Base-by-base conservation (phyloP, 2,113 vertebrate genomes). In the Scytalopus superciliaris region DNA sequence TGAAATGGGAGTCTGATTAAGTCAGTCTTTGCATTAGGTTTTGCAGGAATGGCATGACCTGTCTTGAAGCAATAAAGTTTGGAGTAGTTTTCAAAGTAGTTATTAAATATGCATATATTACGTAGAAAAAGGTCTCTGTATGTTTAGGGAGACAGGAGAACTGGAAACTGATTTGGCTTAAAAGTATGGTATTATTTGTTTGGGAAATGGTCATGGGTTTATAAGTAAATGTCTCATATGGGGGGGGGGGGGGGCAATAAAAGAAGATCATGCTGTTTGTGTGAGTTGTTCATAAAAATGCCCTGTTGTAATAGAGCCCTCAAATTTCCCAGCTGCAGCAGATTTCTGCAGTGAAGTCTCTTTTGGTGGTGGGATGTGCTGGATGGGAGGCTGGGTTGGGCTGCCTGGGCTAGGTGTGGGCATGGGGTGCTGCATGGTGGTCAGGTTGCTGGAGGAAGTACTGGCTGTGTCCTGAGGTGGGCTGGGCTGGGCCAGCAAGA, bases 371-470 rank as follows among this genome's bases (percentile, higher is more conserved):
- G 47, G 37, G 70, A 40, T 0, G 1, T 57, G 47, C 39, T 67
- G 66, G 24, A 2, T 47, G 27, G 47, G 22, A 63, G 42, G 24
- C 24, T 90, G 55, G 31, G 28, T 66, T 33, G 35, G 44, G 40
- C 53, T 87, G 30, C n/a, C 40, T 19, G 21, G 19, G 10, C 4
- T 13, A 4, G 15, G 63, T 37, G 6, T 0, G 0, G 12, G 3
- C 3, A 2, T 9, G 27, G 25, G 37, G 33, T 37, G 52, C 67
- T 76, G 57, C 10, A 14, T 1, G 3, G 35, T 3, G 52, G 4
- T 22, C 44, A 25, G 53, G 6, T 2, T 45, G 12, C 44, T 79
- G 47, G 7, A 35, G 9, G 9, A 33, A n/a, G 42, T 2, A 0
- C 17, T 42, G 40, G 27, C 9, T 66, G 10, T 6, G 7, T 16